A percentile compares a stretch with the other conserved stretches of the same genome.
Conservation (phyloP, 1,140 invertebrate species). For the Neodiprion pinetum region DNA sequence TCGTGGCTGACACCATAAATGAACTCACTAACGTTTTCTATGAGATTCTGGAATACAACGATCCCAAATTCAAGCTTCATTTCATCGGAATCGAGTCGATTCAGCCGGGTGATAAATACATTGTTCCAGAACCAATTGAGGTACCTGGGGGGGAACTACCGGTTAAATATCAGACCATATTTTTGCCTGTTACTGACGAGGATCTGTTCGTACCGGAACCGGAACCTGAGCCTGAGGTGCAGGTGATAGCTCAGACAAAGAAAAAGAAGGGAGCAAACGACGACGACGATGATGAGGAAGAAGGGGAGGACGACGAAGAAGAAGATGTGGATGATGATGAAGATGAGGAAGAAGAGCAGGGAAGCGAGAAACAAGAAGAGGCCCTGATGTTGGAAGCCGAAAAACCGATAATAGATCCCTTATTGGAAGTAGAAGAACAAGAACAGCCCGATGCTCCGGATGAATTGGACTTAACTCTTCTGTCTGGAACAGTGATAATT, state of each 20-base stretch:
- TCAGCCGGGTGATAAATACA: constrained; percentile 35
- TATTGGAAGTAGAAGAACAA: constrained; percentile 32
- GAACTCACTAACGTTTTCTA: constrained; percentile 45
- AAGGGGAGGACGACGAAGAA: constrained; percentile 24
- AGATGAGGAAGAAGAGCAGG: not conserved
- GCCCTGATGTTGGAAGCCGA: constrained; percentile 8
- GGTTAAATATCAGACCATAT: constrained; percentile 44
- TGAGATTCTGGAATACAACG: constrained; percentile 46
- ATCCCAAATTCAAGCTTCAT: constrained; percentile 43
- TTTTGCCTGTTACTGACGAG: constrained; percentile 48
- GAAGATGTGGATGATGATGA: constrained; percentile 23
- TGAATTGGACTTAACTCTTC: constrained; percentile 47
- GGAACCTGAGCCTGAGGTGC: constrained; percentile 14
- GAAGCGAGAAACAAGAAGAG: not conserved
- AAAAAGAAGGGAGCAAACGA: constrained; percentile 26
- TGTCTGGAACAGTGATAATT: constrained; percentile 45
- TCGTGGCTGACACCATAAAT: constrained; percentile 38
- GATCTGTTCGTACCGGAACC: constrained; percentile 34
- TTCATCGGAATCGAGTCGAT: constrained; percentile 39
- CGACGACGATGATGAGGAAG: constrained; percentile 24
- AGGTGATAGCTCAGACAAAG: constrained; percentile 22
- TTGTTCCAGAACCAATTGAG: constrained; percentile 17
- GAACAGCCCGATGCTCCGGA: constrained; percentile 44
- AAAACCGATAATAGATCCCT: constrained; percentile 32
- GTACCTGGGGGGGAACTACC: constrained; percentile 20